Evolutionary conservation across 2,113 vertebrate genomes (phyloP), one percentile per base, ranked within the genome.

Genomic region (Callipepla californica): DNA sequence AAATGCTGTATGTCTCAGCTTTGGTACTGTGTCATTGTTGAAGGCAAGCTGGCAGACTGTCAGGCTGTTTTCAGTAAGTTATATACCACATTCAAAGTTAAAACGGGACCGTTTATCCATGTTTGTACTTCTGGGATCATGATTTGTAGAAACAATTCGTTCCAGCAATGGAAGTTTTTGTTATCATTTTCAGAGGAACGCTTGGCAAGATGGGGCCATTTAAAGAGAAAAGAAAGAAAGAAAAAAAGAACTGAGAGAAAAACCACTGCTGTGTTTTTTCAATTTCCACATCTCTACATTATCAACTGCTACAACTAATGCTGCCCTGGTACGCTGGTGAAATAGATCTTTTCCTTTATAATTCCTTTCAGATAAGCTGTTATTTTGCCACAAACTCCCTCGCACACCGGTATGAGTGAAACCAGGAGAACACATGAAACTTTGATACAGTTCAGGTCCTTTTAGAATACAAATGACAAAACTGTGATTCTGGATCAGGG

Each of bases 1-100:
- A 44, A 59, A 30, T 1, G 0, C 62, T 91, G 58, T 61, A 59
- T 69, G 44, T 78, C 87, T 93, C 50, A 26, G 40, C 76, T 89
- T 95, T 96, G 96, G 95, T 90, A 30, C 73, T 17, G 77, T 93
- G 96, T 95, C 96, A 96, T 14, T 82, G 90, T 82, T 96, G 97
- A 96, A 96, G 89, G 83, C 83, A 84, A 95, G 73, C 84, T 96
- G 96, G 97, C 95, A 96, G 87, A 47, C 89, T 80, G 92, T 96
- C 96, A 97, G 94, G 82, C 91, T 96, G 93, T 95, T 96, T 97
- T 94, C 96, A 92, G 75, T 95, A 95, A 96, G 91, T 95, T 96
- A 76, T 96, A 76, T 81, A 93, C 94, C 0, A 11, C 81, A 92
- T 91, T 95, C 78, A 51, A 91, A 94, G 86, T 95, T 92, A 94